Percentiles rank a stretch among this genome's conserved stretches.
These are phyloP conservation scores for Oryctolagus cuniculus DNA, from an alignment of 2,113 vertebrate species.

Conservation along the genomic window DNA sequence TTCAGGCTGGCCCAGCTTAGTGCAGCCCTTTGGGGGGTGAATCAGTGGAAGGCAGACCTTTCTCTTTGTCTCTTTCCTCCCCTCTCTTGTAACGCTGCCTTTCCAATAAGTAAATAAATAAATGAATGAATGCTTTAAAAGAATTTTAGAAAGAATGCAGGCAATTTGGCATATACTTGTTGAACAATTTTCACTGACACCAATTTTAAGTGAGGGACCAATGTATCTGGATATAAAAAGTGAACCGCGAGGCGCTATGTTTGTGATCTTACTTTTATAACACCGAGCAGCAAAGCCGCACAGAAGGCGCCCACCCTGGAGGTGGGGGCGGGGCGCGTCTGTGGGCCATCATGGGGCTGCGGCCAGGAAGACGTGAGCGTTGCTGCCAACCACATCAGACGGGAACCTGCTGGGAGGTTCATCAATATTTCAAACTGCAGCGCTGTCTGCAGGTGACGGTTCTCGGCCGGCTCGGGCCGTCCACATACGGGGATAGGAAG, in stretches of 20 bases:
- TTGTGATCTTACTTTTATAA: neutral
- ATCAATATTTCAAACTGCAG: conserved; percentile 75
- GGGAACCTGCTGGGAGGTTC: conserved; percentile 71
- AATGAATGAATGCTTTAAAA: conserved; percentile 47
- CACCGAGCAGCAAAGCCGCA: neutral
- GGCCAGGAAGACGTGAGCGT: too few relatives aligned
- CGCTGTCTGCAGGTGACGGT: conserved; percentile 24
- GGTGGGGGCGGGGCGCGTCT: neutral
- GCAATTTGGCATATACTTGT: conserved; percentile 67
- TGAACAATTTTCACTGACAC: conserved; percentile 44
- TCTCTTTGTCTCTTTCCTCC: too few relatives aligned
- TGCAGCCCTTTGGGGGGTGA: too few relatives aligned
- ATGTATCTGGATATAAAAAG: conserved; percentile 51
- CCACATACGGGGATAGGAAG: neutral
- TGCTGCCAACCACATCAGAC: conserved; percentile 36
- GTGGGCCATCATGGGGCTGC: rapidly evolving
- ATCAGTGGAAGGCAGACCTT: too few relatives aligned
- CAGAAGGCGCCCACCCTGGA: neutral
- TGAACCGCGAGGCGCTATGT: neutral
- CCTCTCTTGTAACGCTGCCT: too few relatives aligned
- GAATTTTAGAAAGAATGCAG: conserved; percentile 22
- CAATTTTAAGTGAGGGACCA: conserved; percentile 42
- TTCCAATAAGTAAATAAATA: neutral
- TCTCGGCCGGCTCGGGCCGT: conserved; percentile 59
- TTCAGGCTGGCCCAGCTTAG: too few relatives aligned